Evolutionary conservation across 2,797 vertebrate genomes (phyloP).

Genomic region (Cuniculus paca): DNA sequence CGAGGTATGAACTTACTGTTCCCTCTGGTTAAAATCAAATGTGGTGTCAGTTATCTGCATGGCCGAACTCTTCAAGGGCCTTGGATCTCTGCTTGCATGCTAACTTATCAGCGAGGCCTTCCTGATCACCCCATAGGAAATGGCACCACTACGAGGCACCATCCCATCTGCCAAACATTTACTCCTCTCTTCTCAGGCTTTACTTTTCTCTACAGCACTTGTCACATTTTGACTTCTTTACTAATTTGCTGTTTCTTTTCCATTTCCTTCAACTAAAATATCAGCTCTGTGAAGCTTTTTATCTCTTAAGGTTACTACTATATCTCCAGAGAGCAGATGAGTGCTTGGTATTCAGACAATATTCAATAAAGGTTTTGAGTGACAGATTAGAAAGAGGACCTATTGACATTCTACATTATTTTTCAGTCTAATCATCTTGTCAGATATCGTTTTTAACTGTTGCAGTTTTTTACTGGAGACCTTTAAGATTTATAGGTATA

Average conservation of each 20-base stretch:
- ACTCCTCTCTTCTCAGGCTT: background rate
- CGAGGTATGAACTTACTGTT: background rate
- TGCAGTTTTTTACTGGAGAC: background rate
- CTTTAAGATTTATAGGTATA: background rate
- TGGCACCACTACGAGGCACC: accelerated
- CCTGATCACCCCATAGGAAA: background rate
- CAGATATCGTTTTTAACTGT: background rate
- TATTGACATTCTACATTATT: background rate
- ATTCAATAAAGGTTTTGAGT: background rate
- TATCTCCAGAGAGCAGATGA: background rate
- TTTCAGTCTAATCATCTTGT: background rate
- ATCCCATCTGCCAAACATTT: background rate
- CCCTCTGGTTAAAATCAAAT: background rate
- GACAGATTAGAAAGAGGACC: background rate
- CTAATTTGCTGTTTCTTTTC: background rate
- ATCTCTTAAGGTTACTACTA: background rate
- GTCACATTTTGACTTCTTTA: background rate
- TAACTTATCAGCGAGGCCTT: background rate
- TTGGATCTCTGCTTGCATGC: background rate
- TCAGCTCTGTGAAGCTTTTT: background rate
- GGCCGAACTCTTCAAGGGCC: background rate
- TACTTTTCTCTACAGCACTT: background rate
- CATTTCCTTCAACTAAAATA: background rate
- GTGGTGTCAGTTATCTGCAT: background rate
- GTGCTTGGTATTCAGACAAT: background rate